Evolutionary conservation across 2,888 invertebrate genomes (phyloP).

Genomic region (Dorcus hopei): DNA sequence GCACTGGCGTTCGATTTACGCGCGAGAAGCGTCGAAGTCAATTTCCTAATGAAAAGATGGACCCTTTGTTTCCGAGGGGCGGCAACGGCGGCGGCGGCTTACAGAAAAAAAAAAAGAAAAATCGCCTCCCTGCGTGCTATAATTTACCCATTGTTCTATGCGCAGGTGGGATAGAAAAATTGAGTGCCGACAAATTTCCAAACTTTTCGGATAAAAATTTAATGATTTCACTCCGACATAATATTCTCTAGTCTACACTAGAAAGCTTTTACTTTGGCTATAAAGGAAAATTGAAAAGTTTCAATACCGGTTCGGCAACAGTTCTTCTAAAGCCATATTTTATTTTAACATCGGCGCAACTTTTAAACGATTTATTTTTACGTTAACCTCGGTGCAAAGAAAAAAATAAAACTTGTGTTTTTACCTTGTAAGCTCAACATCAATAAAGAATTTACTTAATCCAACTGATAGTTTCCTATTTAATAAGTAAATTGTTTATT

Average conservation of each 20-base stretch:
- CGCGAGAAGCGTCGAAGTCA: too few relatives aligned
- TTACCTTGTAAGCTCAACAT: too few relatives aligned
- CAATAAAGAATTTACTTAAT: too few relatives aligned
- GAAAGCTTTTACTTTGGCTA: constrained; percentile 42
- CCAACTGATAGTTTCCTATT: too few relatives aligned
- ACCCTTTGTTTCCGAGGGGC: too few relatives aligned
- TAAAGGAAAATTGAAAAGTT: constrained; percentile 42
- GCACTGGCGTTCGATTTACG: too few relatives aligned
- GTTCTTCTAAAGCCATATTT: constrained; percentile 20
- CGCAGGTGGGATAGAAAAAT: constrained; percentile 12
- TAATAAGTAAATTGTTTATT: too few relatives aligned
- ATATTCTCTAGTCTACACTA: constrained; percentile 35
- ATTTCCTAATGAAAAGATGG: too few relatives aligned
- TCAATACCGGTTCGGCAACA: constrained; percentile 23
- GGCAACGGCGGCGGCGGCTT: too few relatives aligned
- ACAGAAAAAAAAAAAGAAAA: too few relatives aligned
- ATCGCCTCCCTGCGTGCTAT: too few relatives aligned
- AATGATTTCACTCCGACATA: constrained; percentile 37
- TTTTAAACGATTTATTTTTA: constrained; percentile 24
- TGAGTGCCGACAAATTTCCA: constrained; percentile 13
- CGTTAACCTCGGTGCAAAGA: constrained; percentile 2
- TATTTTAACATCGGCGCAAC: constrained; percentile 23
- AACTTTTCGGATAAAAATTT: constrained; percentile 37
- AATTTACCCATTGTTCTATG: constrained; percentile 4
- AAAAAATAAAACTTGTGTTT: too few relatives aligned